These are phyloP conservation scores for Sebastes taczanowskii DNA, from an alignment of 2,797 vertebrate species.

Conservation along the genomic window DNA sequence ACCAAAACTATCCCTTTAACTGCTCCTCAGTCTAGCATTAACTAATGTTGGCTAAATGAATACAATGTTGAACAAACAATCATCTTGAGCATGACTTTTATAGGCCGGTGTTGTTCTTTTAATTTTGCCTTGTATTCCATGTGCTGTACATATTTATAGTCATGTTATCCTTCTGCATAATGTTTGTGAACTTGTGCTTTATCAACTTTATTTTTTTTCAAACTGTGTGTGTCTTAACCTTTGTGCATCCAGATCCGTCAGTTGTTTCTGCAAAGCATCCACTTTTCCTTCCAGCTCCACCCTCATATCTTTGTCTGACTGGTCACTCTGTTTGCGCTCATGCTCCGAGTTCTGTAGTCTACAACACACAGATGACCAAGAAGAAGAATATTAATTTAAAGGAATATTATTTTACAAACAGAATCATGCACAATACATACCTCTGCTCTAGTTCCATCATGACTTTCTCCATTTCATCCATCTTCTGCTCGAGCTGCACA, in stretches of 20 bases:
- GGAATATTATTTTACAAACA: background rate
- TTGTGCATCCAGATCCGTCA: conserved; percentile 87
- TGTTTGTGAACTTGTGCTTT: background rate
- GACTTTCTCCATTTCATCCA: conserved; percentile 86
- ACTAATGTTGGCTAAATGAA: background rate
- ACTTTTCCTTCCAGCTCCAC: conserved; percentile 86
- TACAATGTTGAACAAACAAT: background rate
- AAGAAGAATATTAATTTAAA: background rate
- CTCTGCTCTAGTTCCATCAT: conserved; percentile 90
- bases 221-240: conserved; percentile 76
- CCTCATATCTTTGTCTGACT: conserved; percentile 85
- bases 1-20: too few relatives aligned
- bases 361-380: background rate
- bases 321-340: conserved; percentile 82
- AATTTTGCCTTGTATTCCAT: background rate
- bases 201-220: background rate
- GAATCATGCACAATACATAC: conserved; percentile 22
- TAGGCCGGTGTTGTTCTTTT: background rate
- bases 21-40: background rate
- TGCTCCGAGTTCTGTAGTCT: conserved; percentile 89
- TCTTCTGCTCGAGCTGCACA: conserved; percentile 88
- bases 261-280: conserved; percentile 83
- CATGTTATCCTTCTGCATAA: background rate
- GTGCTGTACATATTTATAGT: background rate
- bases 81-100: background rate